Evolutionary conservation across 2,113 vertebrate genomes (phyloP).

Genomic region (Sceloporus tristichus): DNA sequence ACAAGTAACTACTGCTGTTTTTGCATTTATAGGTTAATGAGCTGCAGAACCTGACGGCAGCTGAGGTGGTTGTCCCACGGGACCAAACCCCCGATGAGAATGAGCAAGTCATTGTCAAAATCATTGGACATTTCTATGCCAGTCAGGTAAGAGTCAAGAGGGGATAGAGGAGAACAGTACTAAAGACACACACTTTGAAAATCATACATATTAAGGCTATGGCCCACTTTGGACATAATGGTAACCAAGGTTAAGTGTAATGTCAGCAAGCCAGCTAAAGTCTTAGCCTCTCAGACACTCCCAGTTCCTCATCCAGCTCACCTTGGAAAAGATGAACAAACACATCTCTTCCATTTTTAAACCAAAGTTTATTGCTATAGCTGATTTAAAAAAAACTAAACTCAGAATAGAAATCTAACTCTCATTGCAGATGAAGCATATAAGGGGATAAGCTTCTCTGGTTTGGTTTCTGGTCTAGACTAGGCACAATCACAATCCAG

Average conservation of each 20-base stretch:
- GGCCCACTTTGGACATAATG: neutral
- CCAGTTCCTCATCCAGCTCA: neutral
- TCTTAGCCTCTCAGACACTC: neutral
- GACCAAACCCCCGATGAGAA: conserved; percentile 96
- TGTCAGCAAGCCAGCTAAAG: neutral
- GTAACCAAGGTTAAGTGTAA: neutral
- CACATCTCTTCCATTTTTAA: neutral
- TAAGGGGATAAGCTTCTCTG: too few species aligned
- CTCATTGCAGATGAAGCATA: too few species aligned
- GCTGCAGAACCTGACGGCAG: conserved; percentile 94
- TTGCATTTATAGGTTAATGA: conserved; percentile 86
- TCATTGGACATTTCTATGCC: conserved; percentile 97
- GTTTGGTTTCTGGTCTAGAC: too few species aligned
- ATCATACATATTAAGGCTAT: neutral
- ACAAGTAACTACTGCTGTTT: neutral
- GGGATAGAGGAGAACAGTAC: neutral
- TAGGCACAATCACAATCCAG: too few species aligned
- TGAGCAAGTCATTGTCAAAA: conserved; percentile 95
- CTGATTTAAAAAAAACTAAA: neutral
- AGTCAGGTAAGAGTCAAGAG: conserved; percentile 86
- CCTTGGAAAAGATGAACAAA: neutral
- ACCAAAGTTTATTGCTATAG: neutral
- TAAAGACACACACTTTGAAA: neutral
- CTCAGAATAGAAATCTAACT: too few species aligned
- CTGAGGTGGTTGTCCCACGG: conserved; percentile 94